phyloP scores from a whole-genome alignment of 2,113 vertebrate genomes.

The Emydura subglobosa region DNA sequence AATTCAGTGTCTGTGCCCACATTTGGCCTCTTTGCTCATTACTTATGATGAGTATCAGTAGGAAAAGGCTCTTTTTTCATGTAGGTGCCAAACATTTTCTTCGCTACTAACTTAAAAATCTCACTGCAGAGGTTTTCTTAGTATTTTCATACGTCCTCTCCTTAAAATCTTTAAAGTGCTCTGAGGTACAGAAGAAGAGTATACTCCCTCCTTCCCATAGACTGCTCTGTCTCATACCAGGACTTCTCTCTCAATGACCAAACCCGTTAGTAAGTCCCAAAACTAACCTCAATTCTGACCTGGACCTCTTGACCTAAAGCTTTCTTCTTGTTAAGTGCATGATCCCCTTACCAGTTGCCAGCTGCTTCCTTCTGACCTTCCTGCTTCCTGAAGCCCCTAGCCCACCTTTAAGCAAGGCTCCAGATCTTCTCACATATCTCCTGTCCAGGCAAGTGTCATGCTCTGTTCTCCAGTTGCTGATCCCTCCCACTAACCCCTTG shows the following conservation, averaged over 20 bases:
- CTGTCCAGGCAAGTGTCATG: background rate
- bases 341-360: conserved; percentile 42
- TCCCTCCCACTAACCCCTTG: conserved; percentile 1
- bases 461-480: background rate
- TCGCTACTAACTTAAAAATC: background rate
- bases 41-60: background rate
- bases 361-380: conserved; percentile 49
- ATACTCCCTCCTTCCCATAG: background rate
- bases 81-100: background rate
- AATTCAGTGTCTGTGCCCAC: background rate
- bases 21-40: background rate
- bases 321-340: background rate
- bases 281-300: conserved; percentile 15
- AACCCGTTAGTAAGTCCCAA: conserved; percentile 2
- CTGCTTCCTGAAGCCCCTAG: conserved; percentile 31
- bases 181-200: background rate
- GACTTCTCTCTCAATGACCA: background rate
- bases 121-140: background rate
- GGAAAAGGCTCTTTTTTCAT: background rate
- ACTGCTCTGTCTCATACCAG: background rate
- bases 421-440: conserved; percentile 9
- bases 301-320: background rate
- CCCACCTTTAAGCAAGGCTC: background rate
- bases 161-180: background rate
- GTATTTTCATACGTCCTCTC: background rate